A percentile compares a stretch with the other conserved stretches of the same genome.
phyloP scores from a whole-genome alignment of 2,797 vertebrate species.

The Coccyzus lansbergi region DNA sequence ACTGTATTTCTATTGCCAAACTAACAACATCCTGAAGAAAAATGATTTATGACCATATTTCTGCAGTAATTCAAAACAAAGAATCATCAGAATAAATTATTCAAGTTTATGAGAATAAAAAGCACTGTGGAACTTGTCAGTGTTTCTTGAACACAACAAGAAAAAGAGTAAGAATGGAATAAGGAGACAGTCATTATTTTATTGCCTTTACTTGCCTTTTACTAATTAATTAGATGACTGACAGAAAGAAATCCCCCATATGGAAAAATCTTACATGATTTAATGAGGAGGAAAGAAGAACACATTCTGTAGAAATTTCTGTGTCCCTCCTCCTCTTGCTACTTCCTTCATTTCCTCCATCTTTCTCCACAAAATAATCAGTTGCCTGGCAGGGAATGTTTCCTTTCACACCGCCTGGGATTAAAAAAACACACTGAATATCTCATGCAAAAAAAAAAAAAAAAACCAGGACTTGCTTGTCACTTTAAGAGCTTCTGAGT shows the following conservation, averaged over 20 bases:
- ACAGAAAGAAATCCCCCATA: background rate
- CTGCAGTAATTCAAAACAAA: background rate
- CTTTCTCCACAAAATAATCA: background rate
- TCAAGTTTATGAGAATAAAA: background rate
- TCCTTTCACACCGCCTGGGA: background rate
- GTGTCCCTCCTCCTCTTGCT: background rate
- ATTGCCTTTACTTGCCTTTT: background rate
- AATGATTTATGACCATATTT: background rate
- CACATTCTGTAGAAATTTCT: background rate
- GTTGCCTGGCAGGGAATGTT: background rate
- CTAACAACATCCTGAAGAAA: background rate
- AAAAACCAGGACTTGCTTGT: background rate
- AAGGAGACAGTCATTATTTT: background rate
- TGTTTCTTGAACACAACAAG: background rate
- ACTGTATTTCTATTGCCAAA: accelerated
- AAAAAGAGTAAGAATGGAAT: background rate
- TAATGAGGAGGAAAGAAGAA: background rate
- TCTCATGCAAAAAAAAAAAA: no score
- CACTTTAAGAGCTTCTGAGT: background rate
- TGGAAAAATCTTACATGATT: background rate
- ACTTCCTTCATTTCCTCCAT: background rate
- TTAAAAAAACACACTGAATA: background rate
- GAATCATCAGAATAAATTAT: background rate
- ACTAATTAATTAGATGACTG: background rate
- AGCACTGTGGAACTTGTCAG: background rate